Conservation (phyloP, 2,888 invertebrate species). For the Thyatira batis region DNA sequence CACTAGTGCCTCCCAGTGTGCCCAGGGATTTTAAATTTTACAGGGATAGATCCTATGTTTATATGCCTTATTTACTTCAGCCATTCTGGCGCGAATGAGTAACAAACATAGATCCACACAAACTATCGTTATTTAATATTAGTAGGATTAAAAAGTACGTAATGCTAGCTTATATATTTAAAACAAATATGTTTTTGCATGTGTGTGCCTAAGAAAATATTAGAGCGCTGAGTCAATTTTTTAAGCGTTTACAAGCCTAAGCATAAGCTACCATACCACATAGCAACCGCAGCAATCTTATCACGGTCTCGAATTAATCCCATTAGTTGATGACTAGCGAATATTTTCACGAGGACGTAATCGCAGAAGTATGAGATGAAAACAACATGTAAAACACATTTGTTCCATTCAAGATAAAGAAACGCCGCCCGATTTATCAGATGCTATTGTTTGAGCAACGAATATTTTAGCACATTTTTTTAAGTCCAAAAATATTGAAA, state of each 20-base stretch:
- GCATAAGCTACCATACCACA: constrained; percentile 5
- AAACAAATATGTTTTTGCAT: background rate
- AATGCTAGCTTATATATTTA: background rate
- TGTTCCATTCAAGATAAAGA: background rate
- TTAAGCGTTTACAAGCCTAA: background rate
- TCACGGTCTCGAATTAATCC: constrained; percentile 31
- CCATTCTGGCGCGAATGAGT: no score
- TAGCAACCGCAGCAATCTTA: constrained; percentile 36
- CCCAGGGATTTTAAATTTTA: no score
- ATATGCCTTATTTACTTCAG: no score
- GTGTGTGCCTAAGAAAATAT: constrained; percentile 1
- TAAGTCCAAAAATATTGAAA: background rate
- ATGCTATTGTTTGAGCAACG: background rate
- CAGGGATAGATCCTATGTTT: no score
- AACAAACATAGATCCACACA: no score
- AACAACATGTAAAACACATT: background rate
- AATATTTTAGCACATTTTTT: background rate
- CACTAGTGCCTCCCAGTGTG: no score
- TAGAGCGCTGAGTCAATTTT: background rate
- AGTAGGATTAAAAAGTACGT: no score
- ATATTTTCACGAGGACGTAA: constrained; percentile 31
- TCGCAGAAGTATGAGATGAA: constrained; percentile 3
- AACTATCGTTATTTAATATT: no score
- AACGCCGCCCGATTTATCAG: background rate
- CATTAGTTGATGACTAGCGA: constrained; percentile 18